Evolutionary conservation across 2,797 vertebrate genomes (phyloP).

Genomic region (Rhinophrynus dorsalis): DNA sequence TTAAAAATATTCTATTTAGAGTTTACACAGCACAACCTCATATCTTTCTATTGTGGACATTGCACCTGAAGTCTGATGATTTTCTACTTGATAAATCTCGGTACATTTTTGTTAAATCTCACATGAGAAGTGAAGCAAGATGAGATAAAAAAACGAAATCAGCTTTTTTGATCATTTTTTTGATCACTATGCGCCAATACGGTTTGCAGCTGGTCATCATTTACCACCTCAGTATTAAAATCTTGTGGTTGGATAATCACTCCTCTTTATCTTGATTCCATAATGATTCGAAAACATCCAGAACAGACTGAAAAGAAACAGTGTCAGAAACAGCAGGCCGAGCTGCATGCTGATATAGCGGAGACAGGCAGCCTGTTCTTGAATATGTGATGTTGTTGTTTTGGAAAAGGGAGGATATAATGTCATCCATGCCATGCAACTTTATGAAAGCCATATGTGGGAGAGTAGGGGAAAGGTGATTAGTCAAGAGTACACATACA

Average conservation of each 20-base stretch:
- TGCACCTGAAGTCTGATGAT: too few species aligned
- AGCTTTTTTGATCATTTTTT: too few species aligned
- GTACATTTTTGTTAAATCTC: too few species aligned
- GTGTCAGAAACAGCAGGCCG: constrained; percentile 4
- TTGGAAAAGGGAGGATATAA: constrained; percentile 6
- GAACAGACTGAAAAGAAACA: not conserved
- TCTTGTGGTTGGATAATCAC: not conserved
- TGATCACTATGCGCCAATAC: too few species aligned
- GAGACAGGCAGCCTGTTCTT: not conserved
- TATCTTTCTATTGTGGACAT: too few species aligned
- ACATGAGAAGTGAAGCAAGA: too few species aligned
- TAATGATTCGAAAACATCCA: not conserved
- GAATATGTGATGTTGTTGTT: constrained; percentile 12
- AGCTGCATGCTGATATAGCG: constrained; percentile 11
- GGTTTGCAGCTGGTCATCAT: too few species aligned
- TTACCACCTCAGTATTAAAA: too few species aligned
- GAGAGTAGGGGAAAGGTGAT: not conserved
- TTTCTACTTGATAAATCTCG: too few species aligned
- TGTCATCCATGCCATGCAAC: constrained; percentile 4
- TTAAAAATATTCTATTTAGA: too few species aligned
- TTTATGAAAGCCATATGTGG: constrained; percentile 41
- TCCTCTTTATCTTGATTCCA: not conserved
- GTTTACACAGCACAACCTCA: too few species aligned
- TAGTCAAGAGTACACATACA: constrained; percentile 2
- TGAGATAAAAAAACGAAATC: too few species aligned